Conservation (phyloP, 2,888 invertebrate genomes). For the Patella caerulea region DNA sequence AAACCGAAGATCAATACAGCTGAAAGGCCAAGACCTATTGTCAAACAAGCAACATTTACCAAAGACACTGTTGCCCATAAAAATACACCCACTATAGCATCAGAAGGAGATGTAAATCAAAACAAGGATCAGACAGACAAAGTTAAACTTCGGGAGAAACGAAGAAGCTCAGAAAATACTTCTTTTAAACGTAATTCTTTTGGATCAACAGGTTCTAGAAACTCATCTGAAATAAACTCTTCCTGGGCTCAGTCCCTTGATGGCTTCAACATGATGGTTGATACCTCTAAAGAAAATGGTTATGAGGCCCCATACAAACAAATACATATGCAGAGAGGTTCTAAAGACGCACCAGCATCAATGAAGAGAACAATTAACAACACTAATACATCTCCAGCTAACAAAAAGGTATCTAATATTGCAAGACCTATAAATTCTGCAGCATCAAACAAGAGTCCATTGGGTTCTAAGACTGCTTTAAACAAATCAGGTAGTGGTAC, state of each 20-base stretch:
- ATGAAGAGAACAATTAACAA: conserved; percentile 21
- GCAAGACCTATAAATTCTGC: conserved; percentile 15
- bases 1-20: conserved; percentile 4
- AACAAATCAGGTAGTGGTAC: conserved; percentile 43
- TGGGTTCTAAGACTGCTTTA: conserved; percentile 32
- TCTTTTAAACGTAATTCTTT: conserved; percentile 25
- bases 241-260: conserved; percentile 53
- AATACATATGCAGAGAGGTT: conserved; percentile 38
- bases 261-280: conserved; percentile 47
- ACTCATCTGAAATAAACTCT: conserved; percentile 31
- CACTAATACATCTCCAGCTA: not conserved
- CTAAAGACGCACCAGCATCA: conserved; percentile 35
- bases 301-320: conserved; percentile 35
- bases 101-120: conserved; percentile 20
- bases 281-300: conserved; percentile 36
- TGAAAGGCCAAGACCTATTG: conserved; percentile 69
- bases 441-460: conserved; percentile 1
- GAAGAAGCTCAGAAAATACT: conserved; percentile 23
- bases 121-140: conserved; percentile 13
- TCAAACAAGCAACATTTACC: conserved; percentile 92
- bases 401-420: conserved; percentile 25
- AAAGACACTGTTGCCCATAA: conserved; percentile 78
- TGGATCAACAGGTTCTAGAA: conserved; percentile 26
- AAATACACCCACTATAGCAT: conserved; percentile 45
- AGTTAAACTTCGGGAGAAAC: conserved; percentile 24